Evolutionary conservation across 1,140 invertebrate species (phyloP).

Genomic region (Caenorhabditis inopinata): DNA sequence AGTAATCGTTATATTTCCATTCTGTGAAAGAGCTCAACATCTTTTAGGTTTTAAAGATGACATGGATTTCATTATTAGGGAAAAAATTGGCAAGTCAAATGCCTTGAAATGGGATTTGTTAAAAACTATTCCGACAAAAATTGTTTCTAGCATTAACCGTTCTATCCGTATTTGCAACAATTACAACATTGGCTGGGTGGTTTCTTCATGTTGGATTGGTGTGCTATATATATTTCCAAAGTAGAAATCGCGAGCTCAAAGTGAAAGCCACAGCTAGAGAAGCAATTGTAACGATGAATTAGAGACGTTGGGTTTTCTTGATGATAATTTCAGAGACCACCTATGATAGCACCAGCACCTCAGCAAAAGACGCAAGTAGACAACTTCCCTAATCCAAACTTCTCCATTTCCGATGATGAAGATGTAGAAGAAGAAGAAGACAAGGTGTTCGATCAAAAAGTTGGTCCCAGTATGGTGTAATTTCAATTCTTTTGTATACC

Average conservation of each 20-base stretch:
- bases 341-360: neutral
- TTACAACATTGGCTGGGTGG: constrained; percentile 31
- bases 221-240: constrained; percentile 22
- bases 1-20: neutral
- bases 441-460: constrained; percentile 19
- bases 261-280: neutral
- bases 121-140: neutral
- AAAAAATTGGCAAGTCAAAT: neutral
- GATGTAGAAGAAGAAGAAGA: constrained; percentile 24
- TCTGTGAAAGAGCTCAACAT: neutral
- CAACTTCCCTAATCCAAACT: constrained; percentile 35
- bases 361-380: neutral
- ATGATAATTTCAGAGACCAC: neutral
- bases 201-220: constrained; percentile 6
- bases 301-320: too few relatives aligned
- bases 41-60: constrained; percentile 4
- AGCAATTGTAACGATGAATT: too few relatives aligned
- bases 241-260: neutral
- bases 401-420: constrained; percentile 34
- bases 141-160: neutral
- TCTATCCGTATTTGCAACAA: neutral
- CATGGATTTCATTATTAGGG: neutral
- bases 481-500: neutral
- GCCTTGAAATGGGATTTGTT: too few relatives aligned
- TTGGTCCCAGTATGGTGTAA: neutral